These are phyloP conservation scores for Lepidurus packardi DNA, from an alignment of 1,140 invertebrate genomes.

Conservation along the genomic window DNA sequence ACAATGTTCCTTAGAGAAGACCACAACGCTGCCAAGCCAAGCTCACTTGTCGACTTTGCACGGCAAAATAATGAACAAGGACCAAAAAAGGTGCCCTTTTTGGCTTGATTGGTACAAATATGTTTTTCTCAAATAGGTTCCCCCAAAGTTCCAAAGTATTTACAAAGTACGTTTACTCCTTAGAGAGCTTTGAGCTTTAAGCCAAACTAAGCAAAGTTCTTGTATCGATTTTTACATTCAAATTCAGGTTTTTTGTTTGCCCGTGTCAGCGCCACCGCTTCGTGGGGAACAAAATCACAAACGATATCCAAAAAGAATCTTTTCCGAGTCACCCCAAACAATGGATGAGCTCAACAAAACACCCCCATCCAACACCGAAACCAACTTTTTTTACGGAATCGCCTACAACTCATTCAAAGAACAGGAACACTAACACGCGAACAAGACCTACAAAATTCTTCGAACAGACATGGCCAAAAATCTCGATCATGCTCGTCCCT, in stretches of 20 bases:
- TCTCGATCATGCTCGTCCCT: not conserved
- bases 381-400: not conserved
- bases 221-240: not conserved
- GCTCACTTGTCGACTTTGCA: not conserved
- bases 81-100: not conserved
- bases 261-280: not conserved
- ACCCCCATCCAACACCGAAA: not conserved
- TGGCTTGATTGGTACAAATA: not conserved
- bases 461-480: not conserved
- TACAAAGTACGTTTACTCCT: not conserved
- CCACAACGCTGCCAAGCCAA: not conserved
- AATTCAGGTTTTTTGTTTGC: slow-evolving; percentile 3
- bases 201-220: not conserved
- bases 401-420: not conserved
- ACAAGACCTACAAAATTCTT: slow-evolving; percentile 1
- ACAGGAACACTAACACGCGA: not conserved
- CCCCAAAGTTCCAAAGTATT: not conserved
- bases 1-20: not conserved
- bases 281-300: not conserved
- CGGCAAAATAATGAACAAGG: not conserved
- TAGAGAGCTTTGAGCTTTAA: slow-evolving; percentile 15
- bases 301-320: not conserved
- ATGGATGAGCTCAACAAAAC: not conserved
- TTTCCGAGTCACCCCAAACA: not conserved
- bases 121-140: not conserved